These are phyloP conservation scores for Cacatua alba DNA, from an alignment of 2,113 vertebrate genomes.

Conservation along the genomic window DNA sequence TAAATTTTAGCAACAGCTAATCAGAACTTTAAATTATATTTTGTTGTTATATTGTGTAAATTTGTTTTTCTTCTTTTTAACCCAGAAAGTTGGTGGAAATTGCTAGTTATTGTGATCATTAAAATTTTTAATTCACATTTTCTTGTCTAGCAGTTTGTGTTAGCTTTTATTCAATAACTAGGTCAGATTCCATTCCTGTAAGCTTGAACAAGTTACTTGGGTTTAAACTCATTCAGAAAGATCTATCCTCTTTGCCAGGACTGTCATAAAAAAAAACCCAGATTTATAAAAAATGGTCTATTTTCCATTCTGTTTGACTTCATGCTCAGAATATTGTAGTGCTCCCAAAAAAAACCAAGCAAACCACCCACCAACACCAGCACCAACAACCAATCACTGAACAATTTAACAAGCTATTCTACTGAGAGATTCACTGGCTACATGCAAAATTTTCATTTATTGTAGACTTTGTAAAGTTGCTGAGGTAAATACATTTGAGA, in stretches of 20 bases:
- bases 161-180: not conserved
- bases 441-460: not conserved
- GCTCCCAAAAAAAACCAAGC: not conserved
- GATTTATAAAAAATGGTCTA: not conserved
- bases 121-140: not conserved
- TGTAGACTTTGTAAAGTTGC: not conserved
- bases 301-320: not conserved
- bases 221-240: not conserved
- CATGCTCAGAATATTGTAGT: not conserved
- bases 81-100: not conserved
- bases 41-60: not conserved
- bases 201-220: not conserved
- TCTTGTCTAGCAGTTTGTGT: not conserved
- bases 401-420: not conserved
- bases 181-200: not conserved
- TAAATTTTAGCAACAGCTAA: not conserved
- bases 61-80: not conserved
- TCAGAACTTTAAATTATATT: not conserved
- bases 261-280: not conserved
- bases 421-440: not conserved
- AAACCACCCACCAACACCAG: not conserved
- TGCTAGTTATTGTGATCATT: not conserved
- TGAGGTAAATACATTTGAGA: not conserved
- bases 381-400: not conserved
- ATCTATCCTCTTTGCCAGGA: not conserved